phyloP scores from a whole-genome alignment of 2,113 vertebrate genomes.

The Pimephales promelas region DNA sequence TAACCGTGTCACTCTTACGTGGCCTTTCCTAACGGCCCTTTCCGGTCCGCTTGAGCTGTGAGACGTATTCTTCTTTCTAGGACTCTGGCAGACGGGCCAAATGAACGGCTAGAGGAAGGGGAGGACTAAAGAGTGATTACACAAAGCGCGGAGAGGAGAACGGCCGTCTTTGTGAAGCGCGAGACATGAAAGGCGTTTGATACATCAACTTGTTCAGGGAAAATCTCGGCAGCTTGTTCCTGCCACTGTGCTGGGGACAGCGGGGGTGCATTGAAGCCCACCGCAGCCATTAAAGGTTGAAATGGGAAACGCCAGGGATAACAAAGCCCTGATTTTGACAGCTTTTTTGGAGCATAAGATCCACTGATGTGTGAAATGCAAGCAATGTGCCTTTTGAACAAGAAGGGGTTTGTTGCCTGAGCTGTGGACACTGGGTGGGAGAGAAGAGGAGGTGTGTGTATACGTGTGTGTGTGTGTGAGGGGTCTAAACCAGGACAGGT shows the following conservation, averaged over 20 bases:
- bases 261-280: conserved; percentile 57
- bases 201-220: conserved; percentile 37
- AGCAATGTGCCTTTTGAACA: conserved; percentile 62
- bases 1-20: conserved; percentile 22
- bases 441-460: conserved; percentile 7
- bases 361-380: conserved; percentile 65
- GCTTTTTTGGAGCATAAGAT: conserved; percentile 67
- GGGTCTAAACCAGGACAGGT: conserved; percentile 39
- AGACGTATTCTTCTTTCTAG: conserved; percentile 42
- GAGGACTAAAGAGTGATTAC: conserved; percentile 39
- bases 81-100: conserved; percentile 35
- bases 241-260: conserved; percentile 49
- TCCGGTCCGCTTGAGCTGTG: conserved; percentile 18
- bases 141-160: conserved; percentile 41
- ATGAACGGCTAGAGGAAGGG: conserved; percentile 36
- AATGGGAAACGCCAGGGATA: conserved; percentile 55
- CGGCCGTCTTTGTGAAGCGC: conserved; percentile 44
- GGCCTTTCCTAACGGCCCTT: conserved; percentile 24
- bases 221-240: conserved; percentile 40
- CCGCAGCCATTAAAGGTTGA: conserved; percentile 58
- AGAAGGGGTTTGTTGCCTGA: conserved; percentile 62
- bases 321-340: conserved; percentile 65
- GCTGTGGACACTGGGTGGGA: conserved; percentile 45
- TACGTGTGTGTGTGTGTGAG: not conserved
- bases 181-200: conserved; percentile 53